phyloP scores from a whole-genome alignment of 1,140 invertebrate species.

The Cydia splendana region DNA sequence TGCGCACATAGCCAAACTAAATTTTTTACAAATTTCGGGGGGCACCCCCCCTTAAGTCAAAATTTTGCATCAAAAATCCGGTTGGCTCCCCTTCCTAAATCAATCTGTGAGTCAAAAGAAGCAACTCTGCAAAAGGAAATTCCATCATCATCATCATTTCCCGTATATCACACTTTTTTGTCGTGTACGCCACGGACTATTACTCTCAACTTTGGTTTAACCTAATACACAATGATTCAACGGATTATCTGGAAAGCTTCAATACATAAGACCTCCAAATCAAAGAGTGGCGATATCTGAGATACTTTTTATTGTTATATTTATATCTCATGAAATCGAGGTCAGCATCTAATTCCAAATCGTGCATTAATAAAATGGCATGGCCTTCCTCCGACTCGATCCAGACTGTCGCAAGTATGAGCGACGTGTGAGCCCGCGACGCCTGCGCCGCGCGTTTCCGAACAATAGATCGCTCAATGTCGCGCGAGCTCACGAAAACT shows the following conservation, averaged over 20 bases:
- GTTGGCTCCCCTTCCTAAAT: too few relatives aligned
- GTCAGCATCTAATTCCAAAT: conserved; percentile 42
- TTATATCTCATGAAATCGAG: conserved; percentile 34
- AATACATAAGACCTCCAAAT: not conserved
- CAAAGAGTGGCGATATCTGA: not conserved
- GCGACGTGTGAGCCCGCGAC: conserved; percentile 19
- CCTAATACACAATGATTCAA: not conserved
- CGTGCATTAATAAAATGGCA: conserved; percentile 45
- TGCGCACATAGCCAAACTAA: too few relatives aligned
- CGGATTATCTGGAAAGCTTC: not conserved
- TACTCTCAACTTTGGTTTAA: too few relatives aligned
- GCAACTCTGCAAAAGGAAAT: too few relatives aligned
- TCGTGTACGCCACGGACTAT: too few relatives aligned
- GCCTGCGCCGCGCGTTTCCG: conserved; percentile 38
- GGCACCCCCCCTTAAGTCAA: too few relatives aligned
- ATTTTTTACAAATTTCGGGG: too few relatives aligned
- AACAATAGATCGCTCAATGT: conserved; percentile 69
- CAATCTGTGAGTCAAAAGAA: too few relatives aligned
- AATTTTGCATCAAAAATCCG: too few relatives aligned
- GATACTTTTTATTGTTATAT: conserved; percentile 23
- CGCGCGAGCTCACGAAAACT: conserved; percentile 61
- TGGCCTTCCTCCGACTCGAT: conserved; percentile 65
- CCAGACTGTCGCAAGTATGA: conserved; percentile 39
- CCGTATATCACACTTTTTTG: too few relatives aligned
- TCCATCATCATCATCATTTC: too few relatives aligned